Evolutionary conservation across 2,888 invertebrate species (phyloP).

Genomic region (Cataglyphis cursor): DNA sequence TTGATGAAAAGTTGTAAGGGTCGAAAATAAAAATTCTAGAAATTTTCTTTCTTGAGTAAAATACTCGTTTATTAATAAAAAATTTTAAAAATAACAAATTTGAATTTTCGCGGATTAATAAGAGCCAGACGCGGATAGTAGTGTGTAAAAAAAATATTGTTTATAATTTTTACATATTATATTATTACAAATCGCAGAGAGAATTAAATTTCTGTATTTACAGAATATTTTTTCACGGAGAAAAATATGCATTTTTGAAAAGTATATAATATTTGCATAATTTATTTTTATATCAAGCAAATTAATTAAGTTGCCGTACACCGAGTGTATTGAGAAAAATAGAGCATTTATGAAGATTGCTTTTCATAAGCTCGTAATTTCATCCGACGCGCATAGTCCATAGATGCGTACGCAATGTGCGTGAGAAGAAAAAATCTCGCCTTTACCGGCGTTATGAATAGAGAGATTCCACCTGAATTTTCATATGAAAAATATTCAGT

Average conservation of each 20-base stretch:
- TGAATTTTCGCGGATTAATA: too few relatives aligned
- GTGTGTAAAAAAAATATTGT: too few relatives aligned
- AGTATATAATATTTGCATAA: neutral
- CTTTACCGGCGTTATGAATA: slow-evolving; percentile 55
- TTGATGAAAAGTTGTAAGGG: neutral
- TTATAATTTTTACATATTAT: neutral
- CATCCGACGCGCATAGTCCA: neutral
- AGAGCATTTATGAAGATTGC: slow-evolving; percentile 16
- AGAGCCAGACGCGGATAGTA: too few relatives aligned
- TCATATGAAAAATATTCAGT: slow-evolving; percentile 74
- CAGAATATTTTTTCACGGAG: neutral
- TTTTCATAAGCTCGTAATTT: slow-evolving; percentile 7
- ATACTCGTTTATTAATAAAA: neutral
- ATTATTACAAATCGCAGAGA: neutral
- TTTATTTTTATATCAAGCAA: neutral
- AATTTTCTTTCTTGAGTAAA: neutral
- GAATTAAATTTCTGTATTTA: neutral
- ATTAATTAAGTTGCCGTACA: slow-evolving; percentile 22
- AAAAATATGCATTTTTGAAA: neutral
- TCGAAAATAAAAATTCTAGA: neutral
- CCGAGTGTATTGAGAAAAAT: neutral
- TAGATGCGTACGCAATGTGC: slow-evolving; percentile 37
- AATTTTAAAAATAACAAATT: neutral
- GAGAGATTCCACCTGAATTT: slow-evolving; percentile 65
- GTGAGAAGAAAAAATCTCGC: slow-evolving; percentile 61